Base-by-base conservation (phyloP, 2,888 invertebrate species). In the Entomobrya proxima region DNA sequence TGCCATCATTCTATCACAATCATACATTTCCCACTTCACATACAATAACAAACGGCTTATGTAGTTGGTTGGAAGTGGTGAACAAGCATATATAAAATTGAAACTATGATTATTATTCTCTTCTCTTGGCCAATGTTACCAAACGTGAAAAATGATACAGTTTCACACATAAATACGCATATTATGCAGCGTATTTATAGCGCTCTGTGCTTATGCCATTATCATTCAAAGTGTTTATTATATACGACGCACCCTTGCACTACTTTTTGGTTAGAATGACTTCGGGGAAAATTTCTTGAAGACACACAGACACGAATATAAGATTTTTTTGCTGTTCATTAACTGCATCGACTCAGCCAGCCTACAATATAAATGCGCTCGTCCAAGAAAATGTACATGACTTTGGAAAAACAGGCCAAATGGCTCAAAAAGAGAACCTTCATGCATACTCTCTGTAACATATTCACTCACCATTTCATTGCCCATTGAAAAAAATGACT, bases 391-490 rank as follows among this genome's bases (percentile, higher is more conserved):
- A 61, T 61, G n/a, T n/a, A n/a, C n/a, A n/a, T n/a, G n/a, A n/a
- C 15, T 61, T 61, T 15, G n/a, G 32, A 52, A 21, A 52, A 11
- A 18, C 21, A 21, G 52, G 52, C 52, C 52, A 32, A 61, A 18
- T 18, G 27, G 32, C 47, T 4, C n/a, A 15, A 3, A 9, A 47
- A 47, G 47, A 9, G 3, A 15, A 9, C 9, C 47, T 47, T 47
- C 47, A 47, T 11, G 47, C 3, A 47, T 47, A n/a, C n/a, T n/a
- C n/a, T n/a, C n/a, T n/a, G n/a, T n/a, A n/a, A n/a, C n/a, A 21
- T 52, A 52, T 27, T 61, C 61, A 61, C 61, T 30, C 61, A 61
- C 32, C 40, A 30, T 40, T 67, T 67, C 67, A 67, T 37, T 44
- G 67, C 67, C 44, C 40, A 40, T 67, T 40, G 40, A 40, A 40